These are phyloP conservation scores for Numida meleagris DNA, from an alignment of 2,113 vertebrate species.

Conservation along the genomic window DNA sequence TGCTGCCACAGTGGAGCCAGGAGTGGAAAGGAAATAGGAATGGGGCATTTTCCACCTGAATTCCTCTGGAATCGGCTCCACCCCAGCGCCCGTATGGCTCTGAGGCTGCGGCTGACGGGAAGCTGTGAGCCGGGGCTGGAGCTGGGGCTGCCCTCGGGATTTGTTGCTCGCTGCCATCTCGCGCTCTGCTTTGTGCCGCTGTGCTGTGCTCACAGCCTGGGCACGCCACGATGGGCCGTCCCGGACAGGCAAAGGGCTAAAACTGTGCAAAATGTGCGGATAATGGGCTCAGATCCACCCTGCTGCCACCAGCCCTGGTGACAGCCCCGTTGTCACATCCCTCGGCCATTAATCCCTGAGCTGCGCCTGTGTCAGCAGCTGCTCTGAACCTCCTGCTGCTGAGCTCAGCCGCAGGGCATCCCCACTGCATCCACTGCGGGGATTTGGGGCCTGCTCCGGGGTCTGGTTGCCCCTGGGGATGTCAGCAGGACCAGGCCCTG, in stretches of 20 bases:
- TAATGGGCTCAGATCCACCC: constrained; percentile 41
- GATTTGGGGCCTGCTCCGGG: neutral
- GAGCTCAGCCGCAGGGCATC: neutral
- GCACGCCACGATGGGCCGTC: too few relatives aligned
- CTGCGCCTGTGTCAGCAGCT: neutral
- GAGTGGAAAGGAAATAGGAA: neutral
- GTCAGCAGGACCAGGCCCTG: neutral
- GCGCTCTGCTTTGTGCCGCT: neutral
- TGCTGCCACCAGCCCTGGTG: constrained; percentile 36
- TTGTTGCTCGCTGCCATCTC: neutral
- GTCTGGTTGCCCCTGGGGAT: neutral
- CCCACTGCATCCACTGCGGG: fast-evolving
- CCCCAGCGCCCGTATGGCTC: neutral
- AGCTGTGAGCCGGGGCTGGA: neutral
- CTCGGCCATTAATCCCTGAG: neutral
- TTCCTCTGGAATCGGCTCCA: too few relatives aligned
- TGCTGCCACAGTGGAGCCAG: neutral
- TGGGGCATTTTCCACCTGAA: neutral
- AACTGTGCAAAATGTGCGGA: neutral
- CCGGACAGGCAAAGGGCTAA: neutral
- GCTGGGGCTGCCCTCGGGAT: neutral
- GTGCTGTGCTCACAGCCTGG: neutral
- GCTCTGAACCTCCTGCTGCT: neutral
- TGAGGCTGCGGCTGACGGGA: neutral
- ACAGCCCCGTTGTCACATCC: constrained; percentile 41